These are phyloP conservation scores for Azemiops feae DNA, from an alignment of 2,113 vertebrate species.

Conservation along the genomic window DNA sequence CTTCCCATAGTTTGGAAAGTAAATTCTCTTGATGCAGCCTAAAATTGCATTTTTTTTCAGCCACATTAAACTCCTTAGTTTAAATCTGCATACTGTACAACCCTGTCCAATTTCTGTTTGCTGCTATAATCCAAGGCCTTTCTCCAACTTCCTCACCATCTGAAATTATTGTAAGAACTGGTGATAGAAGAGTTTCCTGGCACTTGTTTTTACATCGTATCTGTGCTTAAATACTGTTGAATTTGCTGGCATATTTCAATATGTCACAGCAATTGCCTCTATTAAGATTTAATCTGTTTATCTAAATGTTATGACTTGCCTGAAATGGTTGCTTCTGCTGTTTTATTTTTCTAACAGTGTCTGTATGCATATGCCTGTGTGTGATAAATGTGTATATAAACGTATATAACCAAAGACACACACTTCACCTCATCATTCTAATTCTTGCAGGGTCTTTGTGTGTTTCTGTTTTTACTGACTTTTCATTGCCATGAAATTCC, in stretches of 20 bases:
- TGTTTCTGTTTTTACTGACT: background rate
- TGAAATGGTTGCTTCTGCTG: background rate
- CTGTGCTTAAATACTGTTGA: background rate
- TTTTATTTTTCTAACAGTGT: background rate
- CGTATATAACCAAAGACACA: background rate
- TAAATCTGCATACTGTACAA: background rate
- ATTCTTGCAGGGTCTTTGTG: background rate
- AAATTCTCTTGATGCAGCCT: background rate
- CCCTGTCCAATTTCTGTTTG: background rate
- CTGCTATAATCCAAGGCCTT: background rate
- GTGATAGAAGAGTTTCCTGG: background rate
- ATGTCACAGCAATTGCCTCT: background rate
- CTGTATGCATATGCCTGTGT: background rate
- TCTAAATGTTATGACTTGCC: background rate
- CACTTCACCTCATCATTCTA: background rate
- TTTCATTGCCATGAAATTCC: background rate
- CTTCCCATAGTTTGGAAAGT: background rate
- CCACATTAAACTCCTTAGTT: background rate
- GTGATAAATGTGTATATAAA: background rate
- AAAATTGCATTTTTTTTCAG: background rate
- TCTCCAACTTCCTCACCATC: background rate
- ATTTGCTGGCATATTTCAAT: background rate
- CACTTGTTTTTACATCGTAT: background rate
- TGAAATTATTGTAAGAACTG: background rate
- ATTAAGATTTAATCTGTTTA: background rate